phyloP scores from a whole-genome alignment of 2,113 vertebrate species.

The Amblyornis subalaris region DNA sequence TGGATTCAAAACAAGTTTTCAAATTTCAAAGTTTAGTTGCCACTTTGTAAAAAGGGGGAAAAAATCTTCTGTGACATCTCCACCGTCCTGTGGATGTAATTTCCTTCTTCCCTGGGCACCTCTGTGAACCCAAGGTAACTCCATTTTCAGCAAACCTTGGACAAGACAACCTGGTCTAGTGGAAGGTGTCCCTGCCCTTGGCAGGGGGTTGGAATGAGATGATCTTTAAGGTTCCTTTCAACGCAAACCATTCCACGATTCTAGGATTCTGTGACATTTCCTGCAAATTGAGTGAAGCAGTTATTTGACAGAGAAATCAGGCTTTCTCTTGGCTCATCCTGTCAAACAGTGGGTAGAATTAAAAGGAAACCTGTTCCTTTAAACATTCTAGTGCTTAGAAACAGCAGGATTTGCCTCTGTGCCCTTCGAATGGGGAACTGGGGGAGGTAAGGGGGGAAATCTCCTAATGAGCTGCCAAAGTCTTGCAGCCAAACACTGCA shows the following conservation, averaged over 20 bases:
- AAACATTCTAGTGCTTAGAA: not conserved
- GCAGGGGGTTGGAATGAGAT: not conserved
- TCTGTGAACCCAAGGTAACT: rapidly evolving
- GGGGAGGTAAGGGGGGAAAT: not conserved
- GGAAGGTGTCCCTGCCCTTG: not conserved
- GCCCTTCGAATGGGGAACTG: not conserved
- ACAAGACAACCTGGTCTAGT: not conserved
- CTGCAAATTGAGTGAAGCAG: not conserved
- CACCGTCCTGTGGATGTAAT: not conserved
- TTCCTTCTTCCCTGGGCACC: not conserved
- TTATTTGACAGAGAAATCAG: not conserved
- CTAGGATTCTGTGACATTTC: not conserved
- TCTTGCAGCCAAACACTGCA: not conserved
- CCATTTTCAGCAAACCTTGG: not conserved
- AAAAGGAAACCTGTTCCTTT: not conserved
- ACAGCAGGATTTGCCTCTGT: not conserved
- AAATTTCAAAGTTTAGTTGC: not conserved
- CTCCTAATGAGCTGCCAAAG: not conserved
- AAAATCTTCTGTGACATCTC: not conserved
- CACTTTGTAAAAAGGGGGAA: rapidly evolving
- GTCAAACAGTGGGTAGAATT: not conserved
- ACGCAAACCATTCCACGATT: not conserved
- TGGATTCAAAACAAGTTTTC: not conserved
- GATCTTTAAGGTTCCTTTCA: not conserved
- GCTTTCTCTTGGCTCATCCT: not conserved